These are phyloP conservation scores for Myotis pilosus DNA, from an alignment of 2,797 vertebrate species.

Conservation along the genomic window DNA sequence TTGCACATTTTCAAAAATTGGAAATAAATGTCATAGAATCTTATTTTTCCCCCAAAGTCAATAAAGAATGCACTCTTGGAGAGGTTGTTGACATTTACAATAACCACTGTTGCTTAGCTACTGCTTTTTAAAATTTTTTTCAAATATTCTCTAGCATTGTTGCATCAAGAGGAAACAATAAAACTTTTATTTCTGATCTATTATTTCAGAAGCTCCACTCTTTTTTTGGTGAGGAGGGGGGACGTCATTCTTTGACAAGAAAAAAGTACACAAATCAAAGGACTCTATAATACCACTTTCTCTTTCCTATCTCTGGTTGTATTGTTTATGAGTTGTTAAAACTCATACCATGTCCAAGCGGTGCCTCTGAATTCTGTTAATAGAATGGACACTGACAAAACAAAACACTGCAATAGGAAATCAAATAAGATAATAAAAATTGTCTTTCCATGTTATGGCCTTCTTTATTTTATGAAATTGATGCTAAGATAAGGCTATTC, in stretches of 20 bases:
- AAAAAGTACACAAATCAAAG: background rate
- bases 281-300: background rate
- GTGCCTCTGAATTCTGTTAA: background rate
- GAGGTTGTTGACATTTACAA: background rate
- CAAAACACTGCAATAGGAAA: background rate
- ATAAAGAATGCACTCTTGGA: background rate
- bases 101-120: background rate
- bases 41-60: background rate
- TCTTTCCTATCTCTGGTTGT: background rate
- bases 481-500: background rate
- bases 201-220: background rate
- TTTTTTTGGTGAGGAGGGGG: background rate
- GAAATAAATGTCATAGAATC: background rate
- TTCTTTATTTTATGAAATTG: background rate
- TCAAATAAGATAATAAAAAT: slow-evolving; percentile 30
- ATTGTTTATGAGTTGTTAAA: slow-evolving; percentile 22
- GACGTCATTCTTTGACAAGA: background rate
- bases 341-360: background rate
- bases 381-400: background rate
- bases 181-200: background rate
- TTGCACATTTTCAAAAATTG: background rate
- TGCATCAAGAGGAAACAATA: background rate
- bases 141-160: background rate
- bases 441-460: background rate
- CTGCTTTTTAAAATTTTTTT: background rate